These are phyloP conservation scores for Apis cerana DNA, from an alignment of 1,140 invertebrate species.

Conservation along the genomic window DNA sequence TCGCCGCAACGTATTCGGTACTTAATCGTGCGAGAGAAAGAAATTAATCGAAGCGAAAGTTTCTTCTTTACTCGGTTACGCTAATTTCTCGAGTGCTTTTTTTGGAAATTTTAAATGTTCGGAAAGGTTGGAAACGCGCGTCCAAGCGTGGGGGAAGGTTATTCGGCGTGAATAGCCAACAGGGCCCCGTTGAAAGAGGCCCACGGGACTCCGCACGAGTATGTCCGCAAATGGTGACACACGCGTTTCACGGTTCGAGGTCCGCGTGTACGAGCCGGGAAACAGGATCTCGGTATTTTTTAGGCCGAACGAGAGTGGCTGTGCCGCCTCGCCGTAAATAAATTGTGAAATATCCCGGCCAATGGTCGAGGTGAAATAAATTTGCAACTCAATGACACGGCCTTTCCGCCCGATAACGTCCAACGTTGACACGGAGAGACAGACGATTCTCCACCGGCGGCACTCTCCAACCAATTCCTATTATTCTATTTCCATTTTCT, in stretches of 20 bases:
- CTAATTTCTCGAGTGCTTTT: not conserved
- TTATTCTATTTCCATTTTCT: not conserved
- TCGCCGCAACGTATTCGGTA: not conserved
- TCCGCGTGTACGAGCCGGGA: conserved; percentile 36
- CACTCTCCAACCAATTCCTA: not conserved
- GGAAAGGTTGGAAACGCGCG: conserved; percentile 47
- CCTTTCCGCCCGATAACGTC: conserved; percentile 5
- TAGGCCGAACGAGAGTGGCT: not conserved
- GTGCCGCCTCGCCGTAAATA: conserved; percentile 2
- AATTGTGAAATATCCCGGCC: conserved; percentile 13
- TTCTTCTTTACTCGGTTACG: not conserved
- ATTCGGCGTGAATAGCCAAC: conserved; percentile 56
- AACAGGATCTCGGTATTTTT: conserved; percentile 53
- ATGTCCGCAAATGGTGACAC: conserved; percentile 51
- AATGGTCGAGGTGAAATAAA: conserved; percentile 20
- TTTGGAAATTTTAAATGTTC: not conserved
- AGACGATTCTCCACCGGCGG: not conserved
- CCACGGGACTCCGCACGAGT: conserved; percentile 26
- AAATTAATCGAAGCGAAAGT: conserved; percentile 17
- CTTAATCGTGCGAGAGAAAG: conserved; percentile 24
- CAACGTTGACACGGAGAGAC: not conserved
- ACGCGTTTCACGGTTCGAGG: conserved; percentile 57
- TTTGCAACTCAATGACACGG: conserved; percentile 10
- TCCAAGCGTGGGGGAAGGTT: conserved; percentile 37
- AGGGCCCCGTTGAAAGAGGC: conserved; percentile 31